Evolutionary conservation across 1,140 invertebrate species (phyloP).

Genomic region (Eupristina koningsbergeri): DNA sequence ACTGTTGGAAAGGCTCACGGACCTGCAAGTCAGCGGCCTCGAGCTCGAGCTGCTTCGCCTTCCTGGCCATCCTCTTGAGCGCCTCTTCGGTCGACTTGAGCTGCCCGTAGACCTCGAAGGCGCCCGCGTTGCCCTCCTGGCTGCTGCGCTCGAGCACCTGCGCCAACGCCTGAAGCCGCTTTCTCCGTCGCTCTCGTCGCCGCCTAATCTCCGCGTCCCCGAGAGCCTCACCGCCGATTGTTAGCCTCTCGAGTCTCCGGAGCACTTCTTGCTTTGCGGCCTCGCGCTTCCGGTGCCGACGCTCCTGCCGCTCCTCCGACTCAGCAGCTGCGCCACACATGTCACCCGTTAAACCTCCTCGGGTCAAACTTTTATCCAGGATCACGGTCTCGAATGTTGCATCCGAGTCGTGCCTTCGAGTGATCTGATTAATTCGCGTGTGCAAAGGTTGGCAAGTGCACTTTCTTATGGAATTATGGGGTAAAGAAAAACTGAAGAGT

Average conservation of each 20-base stretch:
- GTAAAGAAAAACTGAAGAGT: neutral
- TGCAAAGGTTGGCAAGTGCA: neutral
- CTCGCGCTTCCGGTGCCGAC: constrained; percentile 63
- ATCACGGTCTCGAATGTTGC: neutral
- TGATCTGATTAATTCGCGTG: neutral
- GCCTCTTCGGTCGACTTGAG: constrained; percentile 70
- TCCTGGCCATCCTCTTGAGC: constrained; percentile 68
- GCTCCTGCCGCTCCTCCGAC: constrained; percentile 60
- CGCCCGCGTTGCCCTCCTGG: constrained; percentile 66
- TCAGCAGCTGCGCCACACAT: constrained; percentile 52
- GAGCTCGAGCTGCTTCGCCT: constrained; percentile 67
- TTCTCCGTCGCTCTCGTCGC: constrained; percentile 66
- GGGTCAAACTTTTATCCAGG: neutral
- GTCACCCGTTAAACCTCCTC: neutral
- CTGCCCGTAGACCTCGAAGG: constrained; percentile 71
- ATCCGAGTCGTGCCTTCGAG: neutral
- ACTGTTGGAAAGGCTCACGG: neutral
- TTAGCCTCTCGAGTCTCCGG: constrained; percentile 65
- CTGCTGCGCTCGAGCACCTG: constrained; percentile 65
- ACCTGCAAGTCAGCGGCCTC: constrained; percentile 70
- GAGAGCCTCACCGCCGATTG: constrained; percentile 69
- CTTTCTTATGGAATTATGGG: neutral
- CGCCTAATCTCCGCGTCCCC: constrained; percentile 63
- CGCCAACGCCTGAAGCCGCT: constrained; percentile 65
- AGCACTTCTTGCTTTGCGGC: constrained; percentile 68